phyloP scores from a whole-genome alignment of 2,113 vertebrate species.

The Daphoenositta chrysoptera region DNA sequence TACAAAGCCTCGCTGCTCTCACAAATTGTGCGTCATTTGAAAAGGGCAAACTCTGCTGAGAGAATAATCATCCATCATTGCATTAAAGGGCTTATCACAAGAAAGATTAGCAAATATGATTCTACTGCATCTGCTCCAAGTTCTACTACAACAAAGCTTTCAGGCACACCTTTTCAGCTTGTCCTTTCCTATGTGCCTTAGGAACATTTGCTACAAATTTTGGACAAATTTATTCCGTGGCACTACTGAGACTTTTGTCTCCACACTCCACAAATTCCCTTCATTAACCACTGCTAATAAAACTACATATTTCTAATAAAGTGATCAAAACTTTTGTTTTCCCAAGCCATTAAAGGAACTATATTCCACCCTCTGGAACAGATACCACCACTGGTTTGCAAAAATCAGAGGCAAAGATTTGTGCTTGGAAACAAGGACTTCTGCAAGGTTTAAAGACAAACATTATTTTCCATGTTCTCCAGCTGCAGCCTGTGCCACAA shows the following conservation, averaged over 20 bases:
- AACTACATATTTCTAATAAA: neutral
- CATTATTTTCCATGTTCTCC: neutral
- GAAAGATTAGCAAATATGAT: neutral
- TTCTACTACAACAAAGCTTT: neutral
- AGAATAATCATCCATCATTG: neutral
- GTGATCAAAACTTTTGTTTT: neutral
- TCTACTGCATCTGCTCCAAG: neutral
- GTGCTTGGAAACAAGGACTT: neutral
- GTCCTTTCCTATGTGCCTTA: fast-evolving
- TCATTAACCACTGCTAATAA: neutral
- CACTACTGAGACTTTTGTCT: neutral
- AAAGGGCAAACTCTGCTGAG: neutral
- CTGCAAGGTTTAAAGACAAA: neutral
- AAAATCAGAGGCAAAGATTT: neutral
- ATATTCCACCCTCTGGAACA: neutral
- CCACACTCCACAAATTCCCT: neutral
- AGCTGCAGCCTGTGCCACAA: neutral
- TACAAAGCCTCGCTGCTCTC: neutral
- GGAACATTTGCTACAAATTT: neutral
- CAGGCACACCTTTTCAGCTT: neutral
- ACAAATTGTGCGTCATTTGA: neutral
- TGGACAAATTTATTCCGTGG: neutral
- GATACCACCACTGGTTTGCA: neutral
- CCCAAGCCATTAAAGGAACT: neutral
- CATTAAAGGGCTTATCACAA: neutral